phyloP scores from a whole-genome alignment of 2,888 invertebrate genomes.

The Diogma glabrata region DNA sequence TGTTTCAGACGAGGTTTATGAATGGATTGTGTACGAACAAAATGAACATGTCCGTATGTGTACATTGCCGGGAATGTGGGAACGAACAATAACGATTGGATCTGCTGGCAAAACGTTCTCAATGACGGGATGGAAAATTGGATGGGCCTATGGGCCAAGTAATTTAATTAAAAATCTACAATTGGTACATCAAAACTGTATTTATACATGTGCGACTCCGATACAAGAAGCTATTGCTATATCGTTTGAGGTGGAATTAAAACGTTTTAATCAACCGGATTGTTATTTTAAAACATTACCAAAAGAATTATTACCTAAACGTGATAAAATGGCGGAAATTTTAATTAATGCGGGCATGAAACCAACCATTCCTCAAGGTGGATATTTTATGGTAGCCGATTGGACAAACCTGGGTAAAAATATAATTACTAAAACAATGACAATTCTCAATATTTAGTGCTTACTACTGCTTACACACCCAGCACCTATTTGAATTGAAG shows the following conservation, averaged over 20 bases:
- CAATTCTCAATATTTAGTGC: too few relatives aligned
- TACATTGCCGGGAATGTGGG: conserved; percentile 96
- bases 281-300: conserved; percentile 75
- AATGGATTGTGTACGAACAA: conserved; percentile 86
- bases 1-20: conserved; percentile 95
- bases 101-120: conserved; percentile 98
- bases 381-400: conserved; percentile 95
- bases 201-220: conserved; percentile 85
- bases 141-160: conserved; percentile 91
- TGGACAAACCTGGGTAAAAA: conserved; percentile 61
- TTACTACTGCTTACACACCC: too few relatives aligned
- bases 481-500: too few relatives aligned
- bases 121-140: conserved; percentile 93
- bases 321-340: conserved; percentile 67
- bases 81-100: conserved; percentile 90
- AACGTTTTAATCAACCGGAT: conserved; percentile 54
- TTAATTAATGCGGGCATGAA: conserved; percentile 71
- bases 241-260: conserved; percentile 76
- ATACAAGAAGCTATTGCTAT: conserved; percentile 87
- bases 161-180: conserved; percentile 68
- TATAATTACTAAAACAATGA: neutral
- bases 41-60: conserved; percentile 83
- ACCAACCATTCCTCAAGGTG: conserved; percentile 89
- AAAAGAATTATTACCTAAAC: conserved; percentile 59
- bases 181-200: conserved; percentile 86